Percentiles rank a stretch among this genome's conserved stretches.
Conservation (phyloP, 2,888 invertebrate species). For the Carpatolechia fugitivella region DNA sequence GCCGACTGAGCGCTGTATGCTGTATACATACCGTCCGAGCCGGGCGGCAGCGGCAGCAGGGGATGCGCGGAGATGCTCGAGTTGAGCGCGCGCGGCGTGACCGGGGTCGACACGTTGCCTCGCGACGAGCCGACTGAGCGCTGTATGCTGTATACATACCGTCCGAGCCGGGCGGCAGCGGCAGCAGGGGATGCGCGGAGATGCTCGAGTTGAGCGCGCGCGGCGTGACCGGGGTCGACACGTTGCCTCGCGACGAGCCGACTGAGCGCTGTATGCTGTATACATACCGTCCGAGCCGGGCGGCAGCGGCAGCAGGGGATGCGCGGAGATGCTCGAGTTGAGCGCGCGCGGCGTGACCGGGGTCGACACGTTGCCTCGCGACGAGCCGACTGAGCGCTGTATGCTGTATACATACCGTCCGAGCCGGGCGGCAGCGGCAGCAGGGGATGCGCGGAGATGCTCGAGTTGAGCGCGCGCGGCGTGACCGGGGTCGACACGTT, state of each 20-base stretch:
- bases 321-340: too few species aligned
- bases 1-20: neutral
- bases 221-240: too few species aligned
- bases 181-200: too few species aligned
- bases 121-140: neutral
- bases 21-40: too few species aligned
- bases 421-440: conserved; percentile 91
- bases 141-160: neutral
- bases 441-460: conserved; percentile 96
- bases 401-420: conserved; percentile 56
- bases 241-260: conserved; percentile 79
- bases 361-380: conserved; percentile 88
- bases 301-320: too few species aligned
- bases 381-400: neutral
- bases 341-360: too few species aligned
- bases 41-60: too few species aligned
- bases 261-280: neutral
- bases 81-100: too few species aligned
- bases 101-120: conserved; percentile 93
- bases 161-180: too few species aligned
- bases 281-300: conserved; percentile 72
- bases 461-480: conserved; percentile 90
- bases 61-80: too few species aligned
- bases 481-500: conserved; percentile 87
- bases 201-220: too few species aligned